phyloP scores from a whole-genome alignment of 1,140 invertebrate genomes.

The Zaprionus ornatus region DNA sequence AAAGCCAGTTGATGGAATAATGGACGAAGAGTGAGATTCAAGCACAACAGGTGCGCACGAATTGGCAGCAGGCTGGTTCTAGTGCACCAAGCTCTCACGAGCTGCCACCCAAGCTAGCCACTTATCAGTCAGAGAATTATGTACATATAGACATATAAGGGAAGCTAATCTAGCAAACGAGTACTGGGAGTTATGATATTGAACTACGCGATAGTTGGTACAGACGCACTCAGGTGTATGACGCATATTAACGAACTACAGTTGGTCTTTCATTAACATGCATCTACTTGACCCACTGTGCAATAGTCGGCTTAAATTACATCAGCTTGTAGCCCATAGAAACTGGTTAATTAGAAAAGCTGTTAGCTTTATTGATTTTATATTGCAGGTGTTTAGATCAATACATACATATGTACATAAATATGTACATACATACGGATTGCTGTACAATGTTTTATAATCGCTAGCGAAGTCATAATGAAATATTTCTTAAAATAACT shows the following conservation, averaged over 20 bases:
- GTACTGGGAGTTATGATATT: conserved; percentile 50
- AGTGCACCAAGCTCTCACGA: conserved; percentile 42
- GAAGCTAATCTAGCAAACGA: conserved; percentile 58
- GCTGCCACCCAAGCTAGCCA: conserved; percentile 36
- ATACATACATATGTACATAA: neutral
- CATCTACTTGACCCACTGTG: conserved; percentile 75
- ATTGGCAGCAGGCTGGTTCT: conserved; percentile 47
- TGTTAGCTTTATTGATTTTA: conserved; percentile 12
- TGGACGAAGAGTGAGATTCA: conserved; percentile 22
- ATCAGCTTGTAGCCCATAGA: conserved; percentile 51
- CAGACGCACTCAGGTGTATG: conserved; percentile 48
- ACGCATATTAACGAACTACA: conserved; percentile 35
- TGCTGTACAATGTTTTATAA: neutral
- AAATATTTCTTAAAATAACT: neutral
- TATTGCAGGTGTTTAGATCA: conserved; percentile 15
- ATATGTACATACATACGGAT: neutral
- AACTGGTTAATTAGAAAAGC: conserved; percentile 57
- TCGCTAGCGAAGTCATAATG: neutral
- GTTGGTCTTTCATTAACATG: conserved; percentile 24
- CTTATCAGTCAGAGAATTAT: conserved; percentile 62
- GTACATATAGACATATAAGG: conserved; percentile 37
- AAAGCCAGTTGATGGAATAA: conserved; percentile 64
- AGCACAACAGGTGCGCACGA: conserved; percentile 67
- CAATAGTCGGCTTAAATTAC: conserved; percentile 65
- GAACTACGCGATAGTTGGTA: conserved; percentile 31